Evolutionary conservation across 2,888 invertebrate genomes (phyloP), one percentile per base, ranked within the genome.

Genomic region (Malthinus flaveolus): DNA sequence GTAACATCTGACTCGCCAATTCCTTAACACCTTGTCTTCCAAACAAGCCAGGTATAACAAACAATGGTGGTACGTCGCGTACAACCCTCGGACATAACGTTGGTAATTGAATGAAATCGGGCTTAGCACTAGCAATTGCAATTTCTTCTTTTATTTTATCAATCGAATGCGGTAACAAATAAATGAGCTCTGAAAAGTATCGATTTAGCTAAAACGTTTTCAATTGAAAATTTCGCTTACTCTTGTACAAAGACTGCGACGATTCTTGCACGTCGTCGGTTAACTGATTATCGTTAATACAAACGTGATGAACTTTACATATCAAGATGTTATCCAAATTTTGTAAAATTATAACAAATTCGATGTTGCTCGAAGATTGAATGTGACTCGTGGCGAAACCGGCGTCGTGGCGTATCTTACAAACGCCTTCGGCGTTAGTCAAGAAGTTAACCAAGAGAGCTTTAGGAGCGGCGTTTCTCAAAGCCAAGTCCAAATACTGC

Each of bases 1-100:
- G 73, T 37, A 80, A 65, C 7, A 80, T 56, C 34, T 73, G 66
- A 33, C 65, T 66, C 1, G 74, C 70, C 37, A 76, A 72, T 15
- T 73, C 70, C 50, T 68, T 67, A 3, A 75, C 63, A 52, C 65
- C 65, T 3, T 69, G 65, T n/a, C 66, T 56, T 1, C 72, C 72
- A n/a, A 71, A 72, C 15, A 80, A 61, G 7, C 80, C 79, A 6
- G 80, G 78, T 37, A 80, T 70, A 1, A 80, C 65, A 59, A 80
- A 79, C 1, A 80, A 61, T 0, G 80, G 79, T 3, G 74, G 74
- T 9, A 77, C 52, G 53, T 79, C 78, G 39, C 77, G 62, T 11
- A 75, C 73, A 56, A 71, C 73, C 8, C 71, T 64, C 2, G 78
- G 75, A 44, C 77, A 77, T 13, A 72, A 68, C 0, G 79, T 77